Evolutionary conservation across 2,113 vertebrate species (phyloP), one percentile per base, ranked within the genome.

Genomic region (Sinocyclocheilus grahami): DNA sequence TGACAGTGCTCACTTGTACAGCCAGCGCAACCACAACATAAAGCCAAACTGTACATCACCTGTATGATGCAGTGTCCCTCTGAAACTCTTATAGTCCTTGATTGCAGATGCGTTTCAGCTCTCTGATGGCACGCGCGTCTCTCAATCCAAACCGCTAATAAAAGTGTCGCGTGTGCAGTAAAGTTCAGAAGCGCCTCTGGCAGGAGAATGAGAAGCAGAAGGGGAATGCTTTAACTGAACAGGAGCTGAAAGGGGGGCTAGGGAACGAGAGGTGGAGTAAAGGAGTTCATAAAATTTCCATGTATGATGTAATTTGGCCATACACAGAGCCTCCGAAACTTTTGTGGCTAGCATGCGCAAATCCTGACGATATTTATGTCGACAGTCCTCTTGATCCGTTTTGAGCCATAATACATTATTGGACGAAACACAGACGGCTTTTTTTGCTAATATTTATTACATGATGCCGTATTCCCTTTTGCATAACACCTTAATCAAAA

Each of bases 251-350:
- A 87, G 78, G 84, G 77, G 67, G 79, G 79, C 51, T 58, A 55
- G 51, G 72, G 58, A 37, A 83, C 79, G 72, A 76, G 82, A 84
- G 58, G 75, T 80, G 83, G 86, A 76, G 88, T 63, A 30, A 65
- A 22, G 13, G 75, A 27, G 16, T 48, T 53, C 58, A 58, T 84
- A 24, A 81, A 39, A 53, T 81, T 75, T 83, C 33, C 76, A 87
- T 46, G 85, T 78, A 85, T 90, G 86, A 89, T 87, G 88, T 89
- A 89, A 89, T 86, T 46, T 71, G 51, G 60, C 60, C 69, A 58
- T 13, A 58, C 20, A 42, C 51, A 80, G 62, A 48, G 51, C 22
- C 72, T 39, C 6, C 20, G 22, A 67, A 6, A 18, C 30, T 11
- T 22, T 46, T 39, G 39, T 27, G 81, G 48, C 37, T 27, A 33